Evolutionary conservation across 1,140 invertebrate species (phyloP).

Genomic region (Choristoneura fumiferana): DNA sequence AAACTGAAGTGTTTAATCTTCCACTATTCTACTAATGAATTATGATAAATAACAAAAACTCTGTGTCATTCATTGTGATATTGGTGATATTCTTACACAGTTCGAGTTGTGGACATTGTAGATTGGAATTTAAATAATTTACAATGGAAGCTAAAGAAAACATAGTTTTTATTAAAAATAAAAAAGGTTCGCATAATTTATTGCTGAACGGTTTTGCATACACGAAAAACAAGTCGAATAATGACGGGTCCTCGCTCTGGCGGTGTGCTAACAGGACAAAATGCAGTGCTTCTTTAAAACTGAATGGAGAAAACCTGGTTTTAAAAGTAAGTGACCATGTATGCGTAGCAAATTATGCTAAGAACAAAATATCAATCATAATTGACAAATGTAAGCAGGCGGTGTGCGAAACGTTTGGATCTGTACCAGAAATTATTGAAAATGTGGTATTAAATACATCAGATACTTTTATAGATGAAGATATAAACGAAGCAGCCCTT

Average conservation of each 20-base stretch:
- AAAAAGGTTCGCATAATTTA: too few relatives aligned
- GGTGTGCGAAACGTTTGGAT: conserved; percentile 3
- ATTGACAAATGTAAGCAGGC: not conserved
- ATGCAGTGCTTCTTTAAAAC: conserved; percentile 3
- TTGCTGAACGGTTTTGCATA: too few relatives aligned
- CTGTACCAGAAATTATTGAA: not conserved
- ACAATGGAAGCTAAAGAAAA: too few relatives aligned
- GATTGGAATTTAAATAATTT: too few relatives aligned
- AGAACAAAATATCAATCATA: not conserved
- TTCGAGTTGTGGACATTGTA: too few relatives aligned
- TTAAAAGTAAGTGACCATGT: not conserved
- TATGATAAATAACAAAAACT: too few relatives aligned
- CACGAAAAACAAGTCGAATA: too few relatives aligned
- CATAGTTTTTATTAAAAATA: too few relatives aligned
- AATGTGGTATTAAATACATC: not conserved
- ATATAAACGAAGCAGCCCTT: not conserved
- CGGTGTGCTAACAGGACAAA: not conserved
- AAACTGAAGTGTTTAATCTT: too few relatives aligned
- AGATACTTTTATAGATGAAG: not conserved
- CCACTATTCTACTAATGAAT: too few relatives aligned
- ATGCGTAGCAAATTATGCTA: not conserved
- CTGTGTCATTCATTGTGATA: too few relatives aligned
- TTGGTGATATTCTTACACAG: too few relatives aligned
- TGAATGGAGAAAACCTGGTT: conserved; percentile 2
- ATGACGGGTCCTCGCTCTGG: conserved; percentile 5